These are phyloP conservation scores for Salmo trutta DNA, from an alignment of 2,797 vertebrate genomes.

Conservation along the genomic window DNA sequence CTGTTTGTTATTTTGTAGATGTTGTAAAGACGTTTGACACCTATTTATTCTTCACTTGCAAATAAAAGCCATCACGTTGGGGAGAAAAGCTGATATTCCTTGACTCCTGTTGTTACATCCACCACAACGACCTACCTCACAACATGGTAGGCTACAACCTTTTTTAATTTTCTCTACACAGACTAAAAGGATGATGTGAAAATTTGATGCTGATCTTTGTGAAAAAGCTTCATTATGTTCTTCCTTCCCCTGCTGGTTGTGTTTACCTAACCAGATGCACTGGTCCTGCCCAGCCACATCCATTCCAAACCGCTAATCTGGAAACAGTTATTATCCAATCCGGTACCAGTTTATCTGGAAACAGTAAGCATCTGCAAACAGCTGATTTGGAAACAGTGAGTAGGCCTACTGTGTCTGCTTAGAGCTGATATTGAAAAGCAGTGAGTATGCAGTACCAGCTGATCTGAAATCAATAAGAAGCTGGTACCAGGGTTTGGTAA, in stretches of 20 bases:
- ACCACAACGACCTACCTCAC: neutral
- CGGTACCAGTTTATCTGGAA: constrained; percentile 34
- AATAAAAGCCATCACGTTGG: neutral
- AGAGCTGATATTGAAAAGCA: too few species aligned
- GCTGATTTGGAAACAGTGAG: neutral
- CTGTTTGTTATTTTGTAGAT: neutral
- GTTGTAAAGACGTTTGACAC: neutral
- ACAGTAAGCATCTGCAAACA: constrained; percentile 48
- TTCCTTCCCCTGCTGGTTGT: neutral
- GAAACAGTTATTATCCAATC: constrained; percentile 31
- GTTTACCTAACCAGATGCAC: neutral
- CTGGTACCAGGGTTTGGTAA: constrained; percentile 46
- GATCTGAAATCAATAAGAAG: constrained; percentile 43
- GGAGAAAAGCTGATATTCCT: neutral
- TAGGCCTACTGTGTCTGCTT: neutral
- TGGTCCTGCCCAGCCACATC: neutral
- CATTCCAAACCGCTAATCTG: constrained; percentile 28
- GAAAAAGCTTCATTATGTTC: neutral
- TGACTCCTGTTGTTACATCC: neutral
- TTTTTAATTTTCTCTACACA: neutral
- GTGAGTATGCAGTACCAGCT: neutral
- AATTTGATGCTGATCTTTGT: neutral
- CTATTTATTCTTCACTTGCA: too few species aligned
- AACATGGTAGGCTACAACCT: neutral
- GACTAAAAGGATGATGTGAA: neutral